Conservation (phyloP, 2,797 vertebrate genomes). For the Neostethus bicornis region DNA sequence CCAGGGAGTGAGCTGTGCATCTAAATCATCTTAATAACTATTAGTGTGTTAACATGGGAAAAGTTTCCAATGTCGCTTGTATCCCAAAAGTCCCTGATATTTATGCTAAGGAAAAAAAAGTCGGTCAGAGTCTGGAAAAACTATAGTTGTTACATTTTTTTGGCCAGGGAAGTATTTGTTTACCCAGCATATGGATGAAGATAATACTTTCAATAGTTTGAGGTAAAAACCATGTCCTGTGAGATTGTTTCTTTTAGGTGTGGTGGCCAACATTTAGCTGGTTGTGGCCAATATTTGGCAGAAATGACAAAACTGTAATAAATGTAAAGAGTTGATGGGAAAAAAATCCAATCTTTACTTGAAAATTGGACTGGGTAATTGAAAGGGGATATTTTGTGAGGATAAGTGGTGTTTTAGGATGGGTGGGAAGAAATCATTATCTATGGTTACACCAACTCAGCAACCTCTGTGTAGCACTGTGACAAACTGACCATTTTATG, state of each 20-base stretch:
- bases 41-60: not conserved
- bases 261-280: slow-evolving; percentile 54
- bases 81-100: not conserved
- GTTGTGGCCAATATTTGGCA: slow-evolving; percentile 49
- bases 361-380: slow-evolving; percentile 22
- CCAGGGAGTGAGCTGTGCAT: not conserved
- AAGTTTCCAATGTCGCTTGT: not conserved
- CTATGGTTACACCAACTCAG: slow-evolving; percentile 31
- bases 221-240: slow-evolving; percentile 59
- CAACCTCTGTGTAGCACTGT: not conserved
- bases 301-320: slow-evolving; percentile 32
- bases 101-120: not conserved
- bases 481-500: not conserved
- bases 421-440: not conserved
- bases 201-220: slow-evolving; percentile 57
- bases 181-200: slow-evolving; percentile 44
- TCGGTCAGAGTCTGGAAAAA: slow-evolving; percentile 1
- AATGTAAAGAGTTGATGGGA: slow-evolving; percentile 24
- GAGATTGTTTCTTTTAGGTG: slow-evolving; percentile 58
- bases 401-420: slow-evolving; percentile 19
- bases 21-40: not conserved
- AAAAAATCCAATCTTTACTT: slow-evolving; percentile 3
- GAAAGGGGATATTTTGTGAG: slow-evolving; percentile 38
- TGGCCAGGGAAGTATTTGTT: slow-evolving; percentile 59
- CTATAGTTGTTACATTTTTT: slow-evolving; percentile 43